Base-by-base conservation (phyloP, 2,888 invertebrate species). In the Congeria kusceri region DNA sequence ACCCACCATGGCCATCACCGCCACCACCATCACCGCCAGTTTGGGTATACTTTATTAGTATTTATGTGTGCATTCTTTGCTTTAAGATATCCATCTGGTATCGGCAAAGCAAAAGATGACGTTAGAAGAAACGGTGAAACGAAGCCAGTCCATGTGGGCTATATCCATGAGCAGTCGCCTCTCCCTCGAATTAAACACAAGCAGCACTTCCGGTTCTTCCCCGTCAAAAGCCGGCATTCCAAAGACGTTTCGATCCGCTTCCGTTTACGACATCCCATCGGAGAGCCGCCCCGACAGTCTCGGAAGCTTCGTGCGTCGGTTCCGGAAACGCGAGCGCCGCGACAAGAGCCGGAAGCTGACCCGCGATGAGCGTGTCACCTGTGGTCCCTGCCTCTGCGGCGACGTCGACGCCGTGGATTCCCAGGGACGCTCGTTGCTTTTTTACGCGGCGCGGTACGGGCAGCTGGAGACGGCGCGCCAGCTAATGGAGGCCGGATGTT, bases 371-470 rank as follows among this genome's bases (percentile, higher is more conserved):
- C 71, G 71, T 18, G 64, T 58, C 47, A 56, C 69, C 20, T 49
- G 64, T n/a, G 64, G 47, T 15, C 80, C 80, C 3, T 75, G 75
- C 59, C 20, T 75, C 7, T 58, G 75, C 23, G 84, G 76, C 28
- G 86, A 80, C 29, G 77, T 86, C 15, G 77, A 83, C 53, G 80
- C 80, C 2, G 74, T 74, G 0, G 84, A 86, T 28, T 66, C 70
- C 23, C 74, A 80, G 7, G 84, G 84, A 25, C 68, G 84, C 44
- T 77, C 83, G 18, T 53, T 86, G 56, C 67, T 86, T 29, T 86
- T 83, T 44, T 83, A 81, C 61, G 84, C 86, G n/a, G 84, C 83
- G 5, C 72, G 79, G 11, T 86, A 83, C 46, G 86, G 79, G n/a
- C 86, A 86, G 65, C 57, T 67, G 23, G 86, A 86, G 39, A 65